phyloP scores from a whole-genome alignment of 2,888 invertebrate species.

The Hesperia comma region DNA sequence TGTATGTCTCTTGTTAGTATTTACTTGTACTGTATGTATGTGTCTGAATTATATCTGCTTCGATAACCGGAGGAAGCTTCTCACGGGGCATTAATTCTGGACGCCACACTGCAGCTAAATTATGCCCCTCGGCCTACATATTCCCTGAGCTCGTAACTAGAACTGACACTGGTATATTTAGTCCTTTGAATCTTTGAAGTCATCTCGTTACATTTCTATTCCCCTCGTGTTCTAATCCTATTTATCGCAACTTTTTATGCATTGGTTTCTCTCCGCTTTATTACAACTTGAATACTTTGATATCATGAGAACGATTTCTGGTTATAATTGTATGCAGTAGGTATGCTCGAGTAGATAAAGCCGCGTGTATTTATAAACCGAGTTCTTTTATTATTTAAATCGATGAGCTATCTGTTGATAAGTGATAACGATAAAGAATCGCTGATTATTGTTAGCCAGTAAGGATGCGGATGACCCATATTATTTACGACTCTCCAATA shows the following conservation, averaged over 20 bases:
- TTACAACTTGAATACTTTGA: no score
- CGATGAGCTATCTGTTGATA: no score
- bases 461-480: no score
- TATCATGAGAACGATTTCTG: no score
- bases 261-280: no score
- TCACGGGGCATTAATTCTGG: conserved; percentile 51
- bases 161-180: conserved; percentile 11
- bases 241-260: background rate
- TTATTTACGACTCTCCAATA: no score
- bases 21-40: background rate
- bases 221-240: background rate
- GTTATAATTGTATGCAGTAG: no score
- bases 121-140: conserved; percentile 44
- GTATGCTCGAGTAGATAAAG: no score
- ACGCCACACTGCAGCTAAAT: conserved; percentile 59
- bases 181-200: background rate
- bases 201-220: background rate
- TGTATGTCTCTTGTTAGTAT: background rate
- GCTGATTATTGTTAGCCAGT: no score
- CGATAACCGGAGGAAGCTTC: conserved; percentile 45
- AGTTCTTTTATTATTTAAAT: no score
- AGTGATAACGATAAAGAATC: no score
- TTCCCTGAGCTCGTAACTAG: conserved; percentile 11
- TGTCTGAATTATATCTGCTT: conserved; percentile 39
- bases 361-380: no score